Percentiles rank a stretch among this genome's conserved stretches.
phyloP scores from a whole-genome alignment of 2,113 vertebrate species.

The Bubo scandiacus region DNA sequence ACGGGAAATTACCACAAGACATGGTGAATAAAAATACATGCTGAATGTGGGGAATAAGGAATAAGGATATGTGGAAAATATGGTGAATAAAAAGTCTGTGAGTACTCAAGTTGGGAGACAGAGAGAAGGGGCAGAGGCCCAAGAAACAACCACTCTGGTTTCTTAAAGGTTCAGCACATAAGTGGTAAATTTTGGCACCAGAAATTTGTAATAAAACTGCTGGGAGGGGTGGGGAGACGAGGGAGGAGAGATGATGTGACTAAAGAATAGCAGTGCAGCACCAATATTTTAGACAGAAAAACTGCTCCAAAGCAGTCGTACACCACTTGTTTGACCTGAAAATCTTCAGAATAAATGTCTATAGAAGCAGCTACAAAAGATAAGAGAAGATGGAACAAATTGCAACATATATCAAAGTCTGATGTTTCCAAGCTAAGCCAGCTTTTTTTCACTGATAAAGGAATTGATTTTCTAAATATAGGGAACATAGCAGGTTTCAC shows the following conservation, averaged over 20 bases:
- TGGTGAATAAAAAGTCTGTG: too few species aligned
- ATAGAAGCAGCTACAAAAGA: background rate
- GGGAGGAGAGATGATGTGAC: background rate
- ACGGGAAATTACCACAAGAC: background rate
- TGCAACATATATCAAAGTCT: background rate
- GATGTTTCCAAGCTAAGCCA: background rate
- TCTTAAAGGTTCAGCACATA: background rate
- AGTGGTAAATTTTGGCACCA: background rate
- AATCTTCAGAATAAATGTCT: background rate
- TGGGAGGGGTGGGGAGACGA: background rate
- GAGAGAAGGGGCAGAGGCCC: background rate
- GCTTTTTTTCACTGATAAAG: slow-evolving; percentile 10
- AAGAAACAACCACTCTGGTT: background rate
- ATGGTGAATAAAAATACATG: background rate
- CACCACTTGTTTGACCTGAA: background rate
- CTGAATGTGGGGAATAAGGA: too few species aligned
- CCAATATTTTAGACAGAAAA: background rate
- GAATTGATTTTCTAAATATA: background rate
- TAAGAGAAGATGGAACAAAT: slow-evolving; percentile 1
- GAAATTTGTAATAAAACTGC: background rate
- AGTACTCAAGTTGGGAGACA: too few species aligned
- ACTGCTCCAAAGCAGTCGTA: background rate
- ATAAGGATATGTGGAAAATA: too few species aligned
- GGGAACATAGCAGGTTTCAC: background rate
- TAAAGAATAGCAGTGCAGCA: background rate